A percentile compares a stretch with the other conserved stretches of the same genome.
These are phyloP conservation scores for Irena cyanogastra DNA, from an alignment of 2,113 vertebrate genomes.

Conservation along the genomic window DNA sequence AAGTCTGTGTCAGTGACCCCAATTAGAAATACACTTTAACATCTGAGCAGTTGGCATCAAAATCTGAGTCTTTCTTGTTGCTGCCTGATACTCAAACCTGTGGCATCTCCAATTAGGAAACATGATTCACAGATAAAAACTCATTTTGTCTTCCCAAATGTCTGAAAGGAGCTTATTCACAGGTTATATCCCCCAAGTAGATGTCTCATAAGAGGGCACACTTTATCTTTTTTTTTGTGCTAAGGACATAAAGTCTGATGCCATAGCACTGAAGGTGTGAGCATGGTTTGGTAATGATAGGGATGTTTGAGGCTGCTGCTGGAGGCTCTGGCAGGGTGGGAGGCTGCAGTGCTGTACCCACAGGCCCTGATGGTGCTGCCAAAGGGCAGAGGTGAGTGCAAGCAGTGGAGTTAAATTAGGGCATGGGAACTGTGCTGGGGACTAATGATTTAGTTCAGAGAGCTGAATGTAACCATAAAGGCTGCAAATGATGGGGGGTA, in stretches of 20 bases:
- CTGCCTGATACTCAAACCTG: background rate
- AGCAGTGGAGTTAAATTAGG: background rate
- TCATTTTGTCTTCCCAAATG: background rate
- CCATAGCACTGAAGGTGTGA: fast-evolving
- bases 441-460: background rate
- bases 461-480: background rate
- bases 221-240: background rate
- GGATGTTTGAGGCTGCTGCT: background rate
- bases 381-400: background rate
- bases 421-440: background rate
- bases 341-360: background rate
- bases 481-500: background rate
- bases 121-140: background rate
- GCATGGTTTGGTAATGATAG: fast-evolving
- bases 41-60: background rate
- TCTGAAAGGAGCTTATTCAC: background rate
- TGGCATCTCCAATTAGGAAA: background rate
- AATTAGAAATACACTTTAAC: background rate
- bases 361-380: background rate
- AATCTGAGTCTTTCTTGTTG: background rate
- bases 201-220: background rate
- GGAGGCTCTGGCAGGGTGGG: background rate
- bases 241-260: background rate
- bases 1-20: background rate
- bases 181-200: background rate